Evolutionary conservation across 2,888 invertebrate genomes (phyloP), one percentile per base, ranked within the genome.

Genomic region (Lasioglossum malachurum): DNA sequence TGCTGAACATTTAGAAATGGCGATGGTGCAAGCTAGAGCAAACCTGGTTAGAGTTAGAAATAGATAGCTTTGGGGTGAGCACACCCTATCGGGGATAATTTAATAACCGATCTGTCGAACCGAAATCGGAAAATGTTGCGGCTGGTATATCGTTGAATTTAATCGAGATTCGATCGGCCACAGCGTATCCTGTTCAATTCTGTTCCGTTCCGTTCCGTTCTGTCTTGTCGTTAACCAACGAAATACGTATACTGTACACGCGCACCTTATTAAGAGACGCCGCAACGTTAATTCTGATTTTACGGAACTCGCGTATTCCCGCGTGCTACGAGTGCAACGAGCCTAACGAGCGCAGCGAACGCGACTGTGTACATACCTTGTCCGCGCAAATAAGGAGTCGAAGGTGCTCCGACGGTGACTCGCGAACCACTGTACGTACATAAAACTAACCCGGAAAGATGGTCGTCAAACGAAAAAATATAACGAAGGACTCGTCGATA

Each of bases 271-370:
- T 23, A 53, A 23, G 2, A 53, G 23, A 23, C 23, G 23, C 23
- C 53, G 19, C 23, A 23, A 8, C 53, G 53, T 8, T 53, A 53
- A 53, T 53, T 60, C 80, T 75, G 81, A 87, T 83, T 77, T 75
- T 64, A 79, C 69, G 73, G 73, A 78, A 83, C 78, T 73, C 75
- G 53, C 23, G 23, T 53, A 23, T 49, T 7, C 49, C 19, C 7
- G 49, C 49, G 19, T 53, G 53, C 23, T 23, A 23, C 49, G 71
- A 81, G 78, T 23, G n/a, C 57, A 57, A 60, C 60, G 60, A 27
- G 27, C 60, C 60, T 27, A 27, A 60, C 60, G 60, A 60, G 60
- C 60, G 27, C 60, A 60, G 23, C 60, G 53, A 53, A 53, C 23
- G 23, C 23, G 23, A 23, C 23, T 53, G 23, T 49, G 49, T 49